Evolutionary conservation across 1,140 invertebrate genomes (phyloP), one percentile per base, ranked within the genome.

Genomic region (Metopolophium dirhodum): DNA sequence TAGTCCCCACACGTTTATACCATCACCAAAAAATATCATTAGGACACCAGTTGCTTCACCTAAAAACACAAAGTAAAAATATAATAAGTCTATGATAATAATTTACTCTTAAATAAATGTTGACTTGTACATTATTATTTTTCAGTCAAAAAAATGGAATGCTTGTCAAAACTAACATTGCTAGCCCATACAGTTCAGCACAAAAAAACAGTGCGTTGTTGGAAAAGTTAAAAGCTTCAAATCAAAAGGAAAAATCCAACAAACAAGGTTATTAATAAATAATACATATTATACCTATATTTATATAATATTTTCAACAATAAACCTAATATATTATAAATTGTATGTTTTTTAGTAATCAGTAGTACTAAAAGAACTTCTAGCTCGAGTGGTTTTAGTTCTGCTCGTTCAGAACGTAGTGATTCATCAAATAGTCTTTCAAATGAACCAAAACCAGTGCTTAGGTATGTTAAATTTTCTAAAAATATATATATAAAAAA

Each of bases 351-450:
- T 94, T 30, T 83, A 94, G 94, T 88, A 90, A 88, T 94, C 1
- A 96, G 96, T 41, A 96, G 97, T 54, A 97, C 97, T 30, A 98
- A 98, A 95, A 96, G 98, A 88, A 98, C 98, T 3, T 98, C 98
- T 94, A 98, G 98, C 87, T 98, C 97, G 49, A 98, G 98, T 94
- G 98, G 98, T 6, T 98, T 98, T 95, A 98, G 97, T 92, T 98
- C 98, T 23, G 98, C 98, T 1, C 96, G 97, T 94, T 98, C 98
- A 90, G 98, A 98, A 95, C 96, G 97, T 94, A 98, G 97, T 30
- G 97, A 98, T 95, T 96, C 96, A 47, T 96, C 96, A 8, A 96
- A 96, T 14, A 95, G 95, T 94, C 94, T 95, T 26, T 95, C 95
- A 94, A 95, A 95, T 93, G 96, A 96, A 94, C 94, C 57, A 30